Conservation (phyloP, 2,888 invertebrate genomes). For the Amiota mariae region DNA sequence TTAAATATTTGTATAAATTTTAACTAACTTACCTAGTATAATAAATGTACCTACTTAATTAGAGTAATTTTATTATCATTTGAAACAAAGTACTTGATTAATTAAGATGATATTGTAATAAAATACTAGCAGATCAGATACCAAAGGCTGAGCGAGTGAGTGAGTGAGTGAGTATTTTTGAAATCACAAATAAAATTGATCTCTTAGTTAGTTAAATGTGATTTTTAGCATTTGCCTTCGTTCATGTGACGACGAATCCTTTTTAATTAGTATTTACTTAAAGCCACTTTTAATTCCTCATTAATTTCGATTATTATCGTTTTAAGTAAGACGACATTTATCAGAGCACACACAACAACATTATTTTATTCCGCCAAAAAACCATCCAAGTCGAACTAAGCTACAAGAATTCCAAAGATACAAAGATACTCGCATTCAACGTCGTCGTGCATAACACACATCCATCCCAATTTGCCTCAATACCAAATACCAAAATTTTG, state of each 20-base stretch:
- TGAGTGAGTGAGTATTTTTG: too few species aligned
- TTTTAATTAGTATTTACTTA: slow-evolving; percentile 51
- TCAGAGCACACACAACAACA: slow-evolving; percentile 42
- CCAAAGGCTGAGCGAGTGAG: too few species aligned
- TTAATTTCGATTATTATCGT: slow-evolving; percentile 58
- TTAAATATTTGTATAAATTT: too few species aligned
- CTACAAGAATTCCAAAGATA: too few species aligned
- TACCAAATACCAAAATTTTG: neutral
- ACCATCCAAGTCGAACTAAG: slow-evolving; percentile 1
- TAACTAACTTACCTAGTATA: too few species aligned
- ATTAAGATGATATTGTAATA: too few species aligned
- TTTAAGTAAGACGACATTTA: slow-evolving; percentile 51
- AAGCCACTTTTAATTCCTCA: slow-evolving; percentile 60
- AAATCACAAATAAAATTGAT: too few species aligned
- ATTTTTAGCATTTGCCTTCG: slow-evolving; percentile 8
- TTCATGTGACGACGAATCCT: slow-evolving; percentile 37
- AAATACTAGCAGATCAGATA: too few species aligned
- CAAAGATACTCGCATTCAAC: too few species aligned
- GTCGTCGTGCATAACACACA: neutral
- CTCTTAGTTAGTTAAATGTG: neutral
- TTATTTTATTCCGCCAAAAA: slow-evolving; percentile 18
- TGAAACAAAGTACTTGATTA: too few species aligned
- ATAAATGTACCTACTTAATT: too few species aligned
- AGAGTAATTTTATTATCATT: too few species aligned
- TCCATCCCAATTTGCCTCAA: neutral